Conservation (phyloP, 2,113 vertebrate species). For the Alouatta palliata region DNA sequence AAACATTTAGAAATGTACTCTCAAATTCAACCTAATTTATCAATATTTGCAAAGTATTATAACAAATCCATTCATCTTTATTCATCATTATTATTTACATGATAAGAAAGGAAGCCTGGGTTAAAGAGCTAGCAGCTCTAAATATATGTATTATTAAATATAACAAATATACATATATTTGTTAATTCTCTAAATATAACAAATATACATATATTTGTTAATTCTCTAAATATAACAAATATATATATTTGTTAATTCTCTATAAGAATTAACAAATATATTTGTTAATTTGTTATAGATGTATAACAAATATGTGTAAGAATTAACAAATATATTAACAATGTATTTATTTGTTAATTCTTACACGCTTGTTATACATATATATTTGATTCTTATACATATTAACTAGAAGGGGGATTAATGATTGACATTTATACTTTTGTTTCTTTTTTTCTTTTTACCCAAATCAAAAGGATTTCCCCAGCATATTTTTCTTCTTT, state of each 20-base stretch:
- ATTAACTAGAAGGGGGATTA: neutral
- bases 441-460: neutral
- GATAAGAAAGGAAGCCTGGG: too few relatives aligned
- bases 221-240: neutral
- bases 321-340: neutral
- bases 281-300: too few relatives aligned
- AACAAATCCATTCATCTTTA: neutral
- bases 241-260: neutral
- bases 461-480: too few relatives aligned
- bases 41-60: neutral
- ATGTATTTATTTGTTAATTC: too few relatives aligned
- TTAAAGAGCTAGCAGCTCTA: neutral
- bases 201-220: neutral
- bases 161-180: neutral
- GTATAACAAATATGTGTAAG: too few relatives aligned
- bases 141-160: neutral
- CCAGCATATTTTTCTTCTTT: too few relatives aligned
- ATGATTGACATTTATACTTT: neutral
- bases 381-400: neutral
- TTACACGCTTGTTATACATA: too few relatives aligned
- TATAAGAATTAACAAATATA: too few relatives aligned
- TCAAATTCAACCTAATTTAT: neutral
- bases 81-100: neutral
- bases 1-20: neutral
- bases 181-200: neutral